A percentile compares a stretch with the other conserved stretches of the same genome.
phyloP scores from a whole-genome alignment of 1,140 invertebrate genomes.

The Archivesica marissinica region DNA sequence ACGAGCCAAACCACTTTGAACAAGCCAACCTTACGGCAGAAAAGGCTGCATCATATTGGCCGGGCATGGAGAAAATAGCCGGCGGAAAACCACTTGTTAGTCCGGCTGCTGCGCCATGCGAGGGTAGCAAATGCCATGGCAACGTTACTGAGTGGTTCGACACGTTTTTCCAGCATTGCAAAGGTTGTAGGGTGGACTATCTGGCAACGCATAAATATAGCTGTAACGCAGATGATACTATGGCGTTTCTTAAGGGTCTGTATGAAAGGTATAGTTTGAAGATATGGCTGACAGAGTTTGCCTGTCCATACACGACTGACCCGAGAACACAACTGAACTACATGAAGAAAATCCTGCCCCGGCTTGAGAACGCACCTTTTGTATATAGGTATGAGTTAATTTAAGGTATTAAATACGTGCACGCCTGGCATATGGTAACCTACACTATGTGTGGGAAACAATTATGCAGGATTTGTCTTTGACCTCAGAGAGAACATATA shows the following conservation, averaged over 20 bases:
- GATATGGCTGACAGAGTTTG: slow-evolving; percentile 64
- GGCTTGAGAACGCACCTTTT: slow-evolving; percentile 64
- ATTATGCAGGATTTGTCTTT: too few species aligned
- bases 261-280: slow-evolving; percentile 52
- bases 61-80: slow-evolving; percentile 45
- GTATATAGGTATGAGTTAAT: slow-evolving; percentile 53
- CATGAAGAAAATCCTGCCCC: slow-evolving; percentile 57
- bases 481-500: too few species aligned
- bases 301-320: slow-evolving; percentile 38
- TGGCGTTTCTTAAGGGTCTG: slow-evolving; percentile 46
- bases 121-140: slow-evolving; percentile 4
- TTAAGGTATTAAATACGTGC: too few species aligned
- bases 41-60: slow-evolving; percentile 62
- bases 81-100: slow-evolving; percentile 58
- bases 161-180: slow-evolving; percentile 66
- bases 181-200: slow-evolving; percentile 53
- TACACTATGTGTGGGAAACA: too few species aligned
- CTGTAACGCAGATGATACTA: slow-evolving; percentile 48
- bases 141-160: slow-evolving; percentile 64
- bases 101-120: slow-evolving; percentile 64
- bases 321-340: slow-evolving; percentile 42
- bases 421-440: too few species aligned
- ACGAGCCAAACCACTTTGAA: slow-evolving; percentile 66
- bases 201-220: slow-evolving; percentile 64
- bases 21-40: slow-evolving; percentile 64